Evolutionary conservation across 2,888 invertebrate species (phyloP), one percentile per base, ranked within the genome.

Genomic region (Drosophila fungiperda): DNA sequence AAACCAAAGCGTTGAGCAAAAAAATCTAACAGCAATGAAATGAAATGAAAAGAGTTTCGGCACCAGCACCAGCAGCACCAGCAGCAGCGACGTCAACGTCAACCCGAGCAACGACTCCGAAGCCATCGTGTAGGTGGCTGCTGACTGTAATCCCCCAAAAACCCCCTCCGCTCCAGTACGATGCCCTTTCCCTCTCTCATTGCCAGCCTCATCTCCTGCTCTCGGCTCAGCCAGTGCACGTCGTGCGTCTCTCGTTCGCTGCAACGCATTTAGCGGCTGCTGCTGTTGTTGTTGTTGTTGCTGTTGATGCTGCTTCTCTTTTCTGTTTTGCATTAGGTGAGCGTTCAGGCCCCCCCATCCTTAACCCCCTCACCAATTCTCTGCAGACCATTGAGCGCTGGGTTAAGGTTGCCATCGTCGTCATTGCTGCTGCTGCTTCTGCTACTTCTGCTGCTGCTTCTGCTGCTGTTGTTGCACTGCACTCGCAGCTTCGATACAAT

Each of bases 401-500:
- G 79, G 79, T 81, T 79, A 79, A 79, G 79, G 79, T 79, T 79
- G 79, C 80, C 77, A 73, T 62, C 74, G 68, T 61, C 58, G 57
- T 54, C 52, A 58, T 58, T 29, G 57, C 11, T 17, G 60, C 61
- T 59, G 69, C 73, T 54, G 26, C 9, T 20, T 1, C 2, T 8
- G 73, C 67, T 57, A 42, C 50, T 61, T 59, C 64, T 70, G 61
- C 76, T 72, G 76, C 73, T 57, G 33, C 54, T 40, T 29, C 48
- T 61, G 40, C 36, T 60, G 54, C 58, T 73, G 70, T 48, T 33
- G 52, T 76, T 73, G 68, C 71, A 62, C 50, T 84, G 85, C 87
- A 84, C 72, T 78, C 71, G 82, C 68, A 52, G 65, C 73, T 83
- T 88, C 84, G 83, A 84, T 84, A 84, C 87, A 88, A 88, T 84